Evolutionary conservation across 2,797 vertebrate genomes (phyloP), one percentile per base, ranked within the genome.

Genomic region (Centropyge bicolor): DNA sequence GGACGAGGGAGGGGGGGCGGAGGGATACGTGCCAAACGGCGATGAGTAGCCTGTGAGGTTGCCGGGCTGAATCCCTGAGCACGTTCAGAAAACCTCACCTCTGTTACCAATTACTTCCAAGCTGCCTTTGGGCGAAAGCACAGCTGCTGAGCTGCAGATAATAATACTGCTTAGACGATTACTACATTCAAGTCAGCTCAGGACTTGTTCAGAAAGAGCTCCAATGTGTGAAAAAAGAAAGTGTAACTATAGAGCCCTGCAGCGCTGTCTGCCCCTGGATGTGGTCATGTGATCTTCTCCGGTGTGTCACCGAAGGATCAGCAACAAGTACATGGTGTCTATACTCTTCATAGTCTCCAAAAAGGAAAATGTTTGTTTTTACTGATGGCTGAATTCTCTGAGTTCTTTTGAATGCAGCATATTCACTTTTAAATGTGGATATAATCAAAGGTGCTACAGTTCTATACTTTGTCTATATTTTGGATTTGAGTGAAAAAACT

Each of bases 121-220:
- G 17, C 61, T 46, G 79, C 79, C 71, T 73, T 35, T 43, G 68
- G 79, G 64, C 49, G 63, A 76, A 85, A 76, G 43, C 52, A 46
- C 56, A 63, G 73, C 79, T 66, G 74, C 78, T 54, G 59, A 66
- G 64, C 59, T 41, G 27, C 27, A 76, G 81, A 87, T 87, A 84
- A 80, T 70, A 61, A 76, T 75, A 66, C 76, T 70, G 27, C 35
- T 67, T 19, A 70, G 65, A 68, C 14, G 56, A 71, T 62, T 46
- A 63, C 46, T 52, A 56, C 27, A 64, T 65, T 67, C 27, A 49
- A 41, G 6, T 60, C 52, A 59, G 75, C 62, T 68, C 77, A 56
- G 51, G 22, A 76, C 54, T 38, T 72, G 48, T 55, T 75, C 52
- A 76, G 71, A 76, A 38, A 35, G 3, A 77, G 45, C 35, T 67